Evolutionary conservation across 92 coral and sea anemone genomes (phyloP).

Genomic region (Nematostella vectensis): DNA sequence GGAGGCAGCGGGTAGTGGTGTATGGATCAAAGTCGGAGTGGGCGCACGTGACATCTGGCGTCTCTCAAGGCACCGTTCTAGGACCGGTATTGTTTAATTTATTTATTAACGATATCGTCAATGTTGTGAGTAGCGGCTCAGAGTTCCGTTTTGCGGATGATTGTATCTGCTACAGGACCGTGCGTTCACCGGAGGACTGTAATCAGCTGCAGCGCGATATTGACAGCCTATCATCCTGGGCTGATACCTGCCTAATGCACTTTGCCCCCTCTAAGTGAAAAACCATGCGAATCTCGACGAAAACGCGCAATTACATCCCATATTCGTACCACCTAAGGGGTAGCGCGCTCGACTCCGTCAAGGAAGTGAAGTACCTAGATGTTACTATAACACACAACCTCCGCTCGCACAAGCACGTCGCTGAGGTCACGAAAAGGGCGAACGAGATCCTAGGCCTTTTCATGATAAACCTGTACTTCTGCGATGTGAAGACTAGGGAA

Average conservation of each 20-base stretch:
- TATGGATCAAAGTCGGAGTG: too few species aligned
- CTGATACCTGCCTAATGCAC: not conserved
- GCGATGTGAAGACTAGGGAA: slow-evolving; percentile 1
- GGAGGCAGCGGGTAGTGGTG: not conserved
- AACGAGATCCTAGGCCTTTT: not conserved
- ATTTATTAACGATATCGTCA: too few species aligned
- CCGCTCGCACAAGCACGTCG: too few species aligned
- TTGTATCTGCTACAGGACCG: slow-evolving; percentile 7
- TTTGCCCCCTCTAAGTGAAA: slow-evolving; percentile 1
- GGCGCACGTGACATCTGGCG: too few species aligned
- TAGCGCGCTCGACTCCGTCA: not conserved
- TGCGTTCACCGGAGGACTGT: slow-evolving; percentile 8
- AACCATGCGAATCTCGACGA: not conserved
- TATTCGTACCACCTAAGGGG: not conserved
- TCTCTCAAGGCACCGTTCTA: too few species aligned
- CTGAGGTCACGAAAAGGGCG: not conserved
- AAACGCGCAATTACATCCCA: slow-evolving; percentile 5
- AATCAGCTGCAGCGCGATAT: slow-evolving; percentile 3
- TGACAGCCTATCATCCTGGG: not conserved
- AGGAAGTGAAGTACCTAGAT: not conserved
- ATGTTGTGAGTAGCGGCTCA: not conserved
- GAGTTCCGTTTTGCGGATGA: slow-evolving; percentile 10
- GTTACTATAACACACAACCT: slow-evolving; percentile 3
- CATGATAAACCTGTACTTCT: not conserved
- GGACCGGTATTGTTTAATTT: too few species aligned